Evolutionary conservation across 2,888 invertebrate genomes (phyloP), one percentile per base, ranked within the genome.

Genomic region (Linnaemya tessellans): DNA sequence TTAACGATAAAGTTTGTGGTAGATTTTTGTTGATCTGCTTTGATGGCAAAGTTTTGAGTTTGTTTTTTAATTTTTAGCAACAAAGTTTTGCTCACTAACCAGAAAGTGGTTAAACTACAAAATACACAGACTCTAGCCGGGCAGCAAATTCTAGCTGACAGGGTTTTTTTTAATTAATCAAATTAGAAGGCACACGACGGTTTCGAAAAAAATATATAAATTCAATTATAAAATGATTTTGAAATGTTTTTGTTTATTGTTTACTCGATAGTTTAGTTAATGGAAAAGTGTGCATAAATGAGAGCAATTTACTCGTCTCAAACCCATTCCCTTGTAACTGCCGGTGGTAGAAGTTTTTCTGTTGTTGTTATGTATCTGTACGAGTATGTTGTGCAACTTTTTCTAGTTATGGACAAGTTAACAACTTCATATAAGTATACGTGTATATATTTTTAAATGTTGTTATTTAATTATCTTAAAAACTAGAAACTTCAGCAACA

Each of bases 1-100:
- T 38, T 68, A 49, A 51, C 62, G 68, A 56, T 80, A 70, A 78
- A 85, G 78, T 85, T 78, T 74, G 30, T 56, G 56, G 46, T 56
- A 62, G 25, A 67, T 67, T 78, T 67, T 71, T 51, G 67, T 74
- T 68, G 62, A 75, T 70, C 58, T 80, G 64, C 62, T 75, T 60
- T 73, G 75, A 74, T 80, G 62, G 65, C 43, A 77, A 75, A 43
- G 64, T 64, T 84, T 80, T 54, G 43, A 58, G 58, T 75, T 46
- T 60, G 35, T 22, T 54, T 20, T 51, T 25, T 51, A n/a, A 22
- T 51, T 64, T 82, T 62, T 64, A 68, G 3, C 20, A 41, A 70
- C 15, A 56, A 71, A 83, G 65, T 67, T 60, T 80, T 74, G 41
- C 22, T 75, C 62, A 13, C 20, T 75, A 51, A 25, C 54, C 22